Base-by-base conservation (phyloP, 2,888 invertebrate species). In the Parascotia fuliginaria region DNA sequence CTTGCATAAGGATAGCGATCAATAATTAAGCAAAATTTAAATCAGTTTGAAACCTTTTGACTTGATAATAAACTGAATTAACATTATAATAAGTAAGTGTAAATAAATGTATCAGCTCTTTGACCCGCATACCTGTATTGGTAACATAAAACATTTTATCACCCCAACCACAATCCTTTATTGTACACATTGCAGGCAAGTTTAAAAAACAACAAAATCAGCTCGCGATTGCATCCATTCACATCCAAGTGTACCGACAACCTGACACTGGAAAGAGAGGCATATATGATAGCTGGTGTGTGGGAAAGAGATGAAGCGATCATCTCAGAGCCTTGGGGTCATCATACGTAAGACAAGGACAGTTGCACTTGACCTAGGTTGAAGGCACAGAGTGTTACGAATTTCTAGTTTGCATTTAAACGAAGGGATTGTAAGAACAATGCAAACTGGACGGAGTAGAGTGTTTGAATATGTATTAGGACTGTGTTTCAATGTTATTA, bases 361-460 rank as follows among this genome's bases (percentile, higher is more conserved):
- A 48, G 24, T 53, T 58, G 58, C 45, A 46, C 69, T 68, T 68
- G 65, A 66, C 65, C 69, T 47, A 49, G 34, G 39, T 33, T 50
- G 54, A 50, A 65, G 34, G 41, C 36, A 47, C 15, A 31, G 4
- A 43, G 12, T 38, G 45, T 51, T 51, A 36, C 29, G 24, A 24
- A 47, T 32, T 54, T 42, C 43, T 45, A 50, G 46, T 41, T 41
- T 13, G 12, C 13, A 13, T 24, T 24, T 24, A 24, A 24, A 24
- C 24, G 3, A 19, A 19, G 19, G 19, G 19, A 19, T n/a, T n/a
- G n/a, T n/a, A n/a, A n/a, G n/a, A n/a, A n/a, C n/a, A n/a, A n/a
- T n/a, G n/a, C n/a, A n/a, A n/a, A n/a, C n/a, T n/a, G n/a, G n/a
- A n/a, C n/a, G n/a, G n/a, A n/a, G n/a, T n/a, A n/a, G n/a, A n/a